phyloP scores from a whole-genome alignment of 2,113 vertebrate species.

The Corythornis cristatus region DNA sequence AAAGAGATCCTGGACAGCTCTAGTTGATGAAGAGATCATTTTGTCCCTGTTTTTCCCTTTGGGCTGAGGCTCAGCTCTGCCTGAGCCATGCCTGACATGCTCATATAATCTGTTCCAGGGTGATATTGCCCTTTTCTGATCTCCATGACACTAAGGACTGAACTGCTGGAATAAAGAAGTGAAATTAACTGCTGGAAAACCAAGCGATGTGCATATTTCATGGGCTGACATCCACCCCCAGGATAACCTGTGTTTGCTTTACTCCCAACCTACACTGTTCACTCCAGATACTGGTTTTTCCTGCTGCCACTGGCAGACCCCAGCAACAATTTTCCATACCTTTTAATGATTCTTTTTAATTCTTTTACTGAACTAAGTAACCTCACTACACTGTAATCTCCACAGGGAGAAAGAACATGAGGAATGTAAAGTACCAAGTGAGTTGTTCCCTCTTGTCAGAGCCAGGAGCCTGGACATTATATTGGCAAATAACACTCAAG shows the following conservation, averaged over 20 bases:
- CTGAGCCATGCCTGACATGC: neutral
- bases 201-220: fast-evolving
- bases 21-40: neutral
- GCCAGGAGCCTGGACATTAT: conserved; percentile 47
- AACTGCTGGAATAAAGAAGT: neutral
- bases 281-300: neutral
- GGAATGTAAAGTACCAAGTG: conserved; percentile 37
- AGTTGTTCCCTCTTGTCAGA: conserved; percentile 62
- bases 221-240: neutral
- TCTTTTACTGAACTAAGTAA: neutral
- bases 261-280: neutral
- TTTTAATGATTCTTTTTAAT: neutral
- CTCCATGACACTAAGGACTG: neutral
- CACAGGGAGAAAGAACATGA: neutral
- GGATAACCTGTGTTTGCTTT: neutral
- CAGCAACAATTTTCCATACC: neutral
- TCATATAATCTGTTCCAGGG: neutral
- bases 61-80: neutral
- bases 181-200: neutral
- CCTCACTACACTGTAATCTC: neutral
- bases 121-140: neutral
- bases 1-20: neutral
- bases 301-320: neutral
- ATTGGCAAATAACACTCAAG: conserved; percentile 63
- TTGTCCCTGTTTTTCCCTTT: neutral